Conservation (phyloP, 2,113 vertebrate species). For the Cisticola juncidis region DNA sequence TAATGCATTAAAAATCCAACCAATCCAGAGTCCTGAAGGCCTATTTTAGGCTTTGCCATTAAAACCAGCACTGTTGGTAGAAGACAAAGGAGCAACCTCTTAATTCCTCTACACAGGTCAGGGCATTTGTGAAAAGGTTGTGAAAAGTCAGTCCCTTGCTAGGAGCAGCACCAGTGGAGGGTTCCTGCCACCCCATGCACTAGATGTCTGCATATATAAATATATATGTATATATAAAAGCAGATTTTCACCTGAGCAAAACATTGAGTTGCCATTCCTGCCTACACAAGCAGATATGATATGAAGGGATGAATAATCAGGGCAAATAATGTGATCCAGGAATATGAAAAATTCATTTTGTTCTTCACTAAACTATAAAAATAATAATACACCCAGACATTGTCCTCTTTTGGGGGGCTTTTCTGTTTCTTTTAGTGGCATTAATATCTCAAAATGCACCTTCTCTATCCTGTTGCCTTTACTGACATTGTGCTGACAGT, state of each 20-base stretch:
- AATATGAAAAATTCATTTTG: background rate
- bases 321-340: background rate
- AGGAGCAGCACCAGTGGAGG: background rate
- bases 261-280: background rate
- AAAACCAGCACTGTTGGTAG: background rate
- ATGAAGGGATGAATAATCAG: background rate
- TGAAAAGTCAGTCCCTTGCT: background rate
- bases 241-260: constrained; percentile 8
- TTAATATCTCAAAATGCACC: background rate
- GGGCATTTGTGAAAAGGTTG: background rate
- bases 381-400: background rate
- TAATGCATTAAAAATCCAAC: background rate
- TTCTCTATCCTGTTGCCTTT: background rate
- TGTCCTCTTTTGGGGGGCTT: background rate
- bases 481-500: constrained; percentile 45
- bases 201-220: background rate
- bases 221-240: background rate
- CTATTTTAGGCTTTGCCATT: background rate
- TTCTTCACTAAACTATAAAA: background rate
- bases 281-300: background rate
- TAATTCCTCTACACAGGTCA: background rate
- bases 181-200: background rate
- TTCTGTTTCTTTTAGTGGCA: background rate
- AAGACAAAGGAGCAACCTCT: background rate
- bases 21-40: background rate